A percentile compares a stretch with the other conserved stretches of the same genome.
Evolutionary conservation across 2,797 vertebrate species (phyloP).

Genomic region (Intellagama lesueurii): DNA sequence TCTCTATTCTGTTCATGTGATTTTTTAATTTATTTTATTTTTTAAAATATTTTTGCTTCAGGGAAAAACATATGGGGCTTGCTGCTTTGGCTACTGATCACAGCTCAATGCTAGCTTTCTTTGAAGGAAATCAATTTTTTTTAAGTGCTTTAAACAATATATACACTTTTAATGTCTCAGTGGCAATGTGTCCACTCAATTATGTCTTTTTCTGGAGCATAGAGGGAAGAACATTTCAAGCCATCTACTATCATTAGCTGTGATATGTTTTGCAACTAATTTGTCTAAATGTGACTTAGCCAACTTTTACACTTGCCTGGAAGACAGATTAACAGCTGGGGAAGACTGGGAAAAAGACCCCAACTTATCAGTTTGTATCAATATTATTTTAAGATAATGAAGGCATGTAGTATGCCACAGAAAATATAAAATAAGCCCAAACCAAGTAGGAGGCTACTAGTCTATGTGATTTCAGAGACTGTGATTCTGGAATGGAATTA

Average conservation of each 20-base stretch:
- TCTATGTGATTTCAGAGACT: background rate
- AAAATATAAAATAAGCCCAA: background rate
- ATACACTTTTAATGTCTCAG: background rate
- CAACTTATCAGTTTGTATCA: background rate
- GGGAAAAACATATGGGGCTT: background rate
- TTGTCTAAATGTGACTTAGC: background rate
- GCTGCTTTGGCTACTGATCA: background rate
- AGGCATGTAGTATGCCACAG: background rate
- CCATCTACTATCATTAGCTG: background rate
- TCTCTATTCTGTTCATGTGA: too few species aligned
- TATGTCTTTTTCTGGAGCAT: too few species aligned
- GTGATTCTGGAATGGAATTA: background rate
- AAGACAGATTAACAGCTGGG: background rate
- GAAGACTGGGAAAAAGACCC: background rate
- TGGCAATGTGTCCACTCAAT: background rate
- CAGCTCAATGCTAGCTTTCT: background rate
- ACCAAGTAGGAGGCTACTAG: background rate
- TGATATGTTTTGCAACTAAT: background rate
- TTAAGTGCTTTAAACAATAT: background rate
- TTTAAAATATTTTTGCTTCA: background rate
- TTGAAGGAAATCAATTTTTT: too few species aligned
- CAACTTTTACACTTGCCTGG: too few species aligned
- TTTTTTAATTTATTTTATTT: too few species aligned
- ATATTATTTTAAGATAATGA: background rate
- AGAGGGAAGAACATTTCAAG: too few species aligned